Conservation (phyloP, 2,797 vertebrate genomes). For the Nyctibius grandis region DNA sequence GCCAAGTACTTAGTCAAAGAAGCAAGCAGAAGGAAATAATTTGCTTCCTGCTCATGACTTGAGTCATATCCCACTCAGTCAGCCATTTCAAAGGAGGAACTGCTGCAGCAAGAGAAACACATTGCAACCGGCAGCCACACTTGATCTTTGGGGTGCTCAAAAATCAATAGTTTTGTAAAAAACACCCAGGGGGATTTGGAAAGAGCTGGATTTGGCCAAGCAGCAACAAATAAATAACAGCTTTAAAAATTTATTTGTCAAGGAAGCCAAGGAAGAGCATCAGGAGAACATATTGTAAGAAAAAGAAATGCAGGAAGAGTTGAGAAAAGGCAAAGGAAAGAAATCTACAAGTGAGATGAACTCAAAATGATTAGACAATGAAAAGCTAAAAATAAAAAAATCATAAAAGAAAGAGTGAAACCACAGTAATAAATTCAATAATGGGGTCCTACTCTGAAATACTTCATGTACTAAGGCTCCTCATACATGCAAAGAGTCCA, state of each 20-base stretch:
- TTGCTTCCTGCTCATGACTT: neutral
- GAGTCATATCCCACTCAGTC: slow-evolving; percentile 35
- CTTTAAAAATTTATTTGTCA: neutral
- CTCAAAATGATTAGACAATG: neutral
- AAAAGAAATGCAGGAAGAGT: neutral
- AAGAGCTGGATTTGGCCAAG: neutral
- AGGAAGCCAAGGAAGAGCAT: neutral
- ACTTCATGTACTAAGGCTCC: neutral
- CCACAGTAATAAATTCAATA: neutral
- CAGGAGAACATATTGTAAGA: neutral
- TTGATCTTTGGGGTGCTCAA: slow-evolving; percentile 46
- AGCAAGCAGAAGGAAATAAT: slow-evolving; percentile 2
- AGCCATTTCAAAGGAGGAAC: slow-evolving; percentile 34
- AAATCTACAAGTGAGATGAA: neutral
- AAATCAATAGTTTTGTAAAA: slow-evolving; percentile 41
- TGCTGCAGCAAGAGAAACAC: neutral
- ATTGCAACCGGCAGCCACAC: neutral
- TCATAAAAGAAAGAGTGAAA: neutral
- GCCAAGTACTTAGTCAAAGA: slow-evolving; percentile 24
- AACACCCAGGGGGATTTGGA: neutral
- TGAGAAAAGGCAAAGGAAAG: neutral
- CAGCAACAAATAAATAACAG: neutral
- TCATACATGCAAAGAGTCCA: neutral
- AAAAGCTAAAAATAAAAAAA: neutral
- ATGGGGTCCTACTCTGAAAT: neutral